A percentile compares a stretch with the other conserved stretches of the same genome.
Conservation (phyloP, 2,113 vertebrate genomes). For the Ardeotis arabs region DNA sequence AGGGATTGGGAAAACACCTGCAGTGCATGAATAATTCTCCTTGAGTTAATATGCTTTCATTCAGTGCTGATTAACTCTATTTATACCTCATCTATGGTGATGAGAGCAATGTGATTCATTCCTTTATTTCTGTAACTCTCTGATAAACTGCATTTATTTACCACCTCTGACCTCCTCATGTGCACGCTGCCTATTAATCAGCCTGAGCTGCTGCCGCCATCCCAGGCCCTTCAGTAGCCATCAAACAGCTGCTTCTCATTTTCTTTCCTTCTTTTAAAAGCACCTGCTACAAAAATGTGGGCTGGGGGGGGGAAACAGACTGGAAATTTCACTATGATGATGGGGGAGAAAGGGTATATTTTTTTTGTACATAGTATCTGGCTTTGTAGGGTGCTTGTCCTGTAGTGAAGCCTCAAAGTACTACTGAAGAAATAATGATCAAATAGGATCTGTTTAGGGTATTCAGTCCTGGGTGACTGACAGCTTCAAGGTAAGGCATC, state of each 20-base stretch:
- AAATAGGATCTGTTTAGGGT: not conserved
- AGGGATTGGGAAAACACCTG: slow-evolving; percentile 53
- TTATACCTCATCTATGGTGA: slow-evolving; percentile 47
- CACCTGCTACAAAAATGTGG: not conserved
- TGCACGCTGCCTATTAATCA: slow-evolving; percentile 9
- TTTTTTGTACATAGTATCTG: not conserved
- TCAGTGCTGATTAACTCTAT: slow-evolving; percentile 64
- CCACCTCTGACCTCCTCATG: slow-evolving; percentile 41
- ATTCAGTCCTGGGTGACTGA: not conserved
- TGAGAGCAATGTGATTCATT: slow-evolving; percentile 44
- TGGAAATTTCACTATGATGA: not conserved
- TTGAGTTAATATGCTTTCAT: slow-evolving; percentile 55
- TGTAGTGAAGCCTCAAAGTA: not conserved
- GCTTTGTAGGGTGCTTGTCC: not conserved
- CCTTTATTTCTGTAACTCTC: slow-evolving; percentile 45
- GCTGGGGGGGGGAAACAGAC: not conserved
- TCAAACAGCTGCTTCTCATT: slow-evolving; percentile 33
- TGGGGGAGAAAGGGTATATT: not conserved
- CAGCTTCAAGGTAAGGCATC: not conserved
- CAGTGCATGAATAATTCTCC: slow-evolving; percentile 64
- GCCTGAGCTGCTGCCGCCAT: not conserved
- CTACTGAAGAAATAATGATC: not conserved
- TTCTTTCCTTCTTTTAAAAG: not conserved
- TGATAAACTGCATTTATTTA: slow-evolving; percentile 56
- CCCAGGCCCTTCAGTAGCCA: not conserved